Evolutionary conservation across 2,888 invertebrate species (phyloP), one percentile per base, ranked within the genome.

Genomic region (Digitonthophagus gazella): DNA sequence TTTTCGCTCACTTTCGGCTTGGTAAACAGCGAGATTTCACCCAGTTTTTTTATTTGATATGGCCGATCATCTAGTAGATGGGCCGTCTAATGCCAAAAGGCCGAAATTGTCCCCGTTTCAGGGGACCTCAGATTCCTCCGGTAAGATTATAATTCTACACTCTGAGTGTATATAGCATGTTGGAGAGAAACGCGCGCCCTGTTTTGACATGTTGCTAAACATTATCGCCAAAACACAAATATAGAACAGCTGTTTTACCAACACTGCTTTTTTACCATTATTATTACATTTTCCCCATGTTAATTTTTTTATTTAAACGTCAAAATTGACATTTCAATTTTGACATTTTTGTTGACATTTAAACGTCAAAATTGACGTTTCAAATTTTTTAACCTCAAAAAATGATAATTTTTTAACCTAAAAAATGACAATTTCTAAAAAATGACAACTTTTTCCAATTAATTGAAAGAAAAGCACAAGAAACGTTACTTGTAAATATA

Each of bases 21-120:
- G 86, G 88, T 88, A 88, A 88, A 88, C 88, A 5, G 28, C 28
- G 86, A 79, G 80, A 80, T 78, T 78, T 78, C 75, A 75, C 75
- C 74, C 72, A 74, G 76, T 44, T 8, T 44, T 44, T 44, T 44
- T 44, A 8, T 77, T 76, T 78, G 79, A 80, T 78, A 96, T 96
- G 96, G 95, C 95, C 88, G 96, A 96, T 90, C 93, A 93, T 88
- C 90, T 93, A 84, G 91, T 90, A 86, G 95, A 95, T 87, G 96
- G 96, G 87, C 96, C 96, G 90, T 95, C 96, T 85, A 95, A 91
- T 83, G 81, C 83, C 84, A 96, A 97, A 91, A 92, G 96, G 90
- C 92, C 92, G 83, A 96, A 96, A 87, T 91, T 96, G 86, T 91
- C 92, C 87, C 89, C 91, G 83, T 92, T 91, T 84, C 91, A 91